Conservation (phyloP, 64 coral and sea anemone species). For the Dendronephthya gigantea region DNA sequence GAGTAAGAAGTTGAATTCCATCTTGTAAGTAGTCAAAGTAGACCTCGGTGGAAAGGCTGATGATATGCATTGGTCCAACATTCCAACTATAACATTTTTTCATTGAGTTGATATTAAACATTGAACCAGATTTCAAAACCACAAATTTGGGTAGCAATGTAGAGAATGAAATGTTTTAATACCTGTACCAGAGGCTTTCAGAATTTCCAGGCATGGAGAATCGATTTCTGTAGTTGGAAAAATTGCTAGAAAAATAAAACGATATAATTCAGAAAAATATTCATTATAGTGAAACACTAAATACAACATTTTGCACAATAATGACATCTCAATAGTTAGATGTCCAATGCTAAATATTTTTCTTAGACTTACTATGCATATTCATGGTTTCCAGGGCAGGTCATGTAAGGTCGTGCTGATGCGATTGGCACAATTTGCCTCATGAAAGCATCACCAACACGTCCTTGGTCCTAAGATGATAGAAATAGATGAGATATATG, state of each 20-base stretch:
- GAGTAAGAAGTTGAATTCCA: conserved; percentile 58
- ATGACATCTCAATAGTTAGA: not conserved
- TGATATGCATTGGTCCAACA: conserved; percentile 84
- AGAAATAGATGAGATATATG: not conserved
- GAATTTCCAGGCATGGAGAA: conserved; percentile 86
- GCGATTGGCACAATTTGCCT: conserved; percentile 77
- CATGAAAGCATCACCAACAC: conserved; percentile 80
- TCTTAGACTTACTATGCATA: conserved; percentile 46
- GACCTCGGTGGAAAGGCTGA: conserved; percentile 77
- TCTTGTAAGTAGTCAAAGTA: conserved; percentile 50
- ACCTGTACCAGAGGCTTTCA: conserved; percentile 82
- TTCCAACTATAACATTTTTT: conserved; percentile 85
- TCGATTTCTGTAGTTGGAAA: conserved; percentile 79
- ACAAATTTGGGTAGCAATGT: no score
- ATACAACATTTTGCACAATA: not conserved
- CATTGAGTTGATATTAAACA: no score
- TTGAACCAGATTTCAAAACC: no score
- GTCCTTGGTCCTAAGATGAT: conserved; percentile 39
- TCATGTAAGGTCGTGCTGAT: conserved; percentile 77
- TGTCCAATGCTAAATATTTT: not conserved
- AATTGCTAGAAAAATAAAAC: conserved; percentile 54
- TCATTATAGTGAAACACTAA: not conserved
- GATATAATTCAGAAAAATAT: not conserved
- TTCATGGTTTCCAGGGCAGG: conserved; percentile 77
- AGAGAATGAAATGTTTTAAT: not conserved